phyloP scores from a whole-genome alignment of 2,113 vertebrate species.

The Struthio camelus region DNA sequence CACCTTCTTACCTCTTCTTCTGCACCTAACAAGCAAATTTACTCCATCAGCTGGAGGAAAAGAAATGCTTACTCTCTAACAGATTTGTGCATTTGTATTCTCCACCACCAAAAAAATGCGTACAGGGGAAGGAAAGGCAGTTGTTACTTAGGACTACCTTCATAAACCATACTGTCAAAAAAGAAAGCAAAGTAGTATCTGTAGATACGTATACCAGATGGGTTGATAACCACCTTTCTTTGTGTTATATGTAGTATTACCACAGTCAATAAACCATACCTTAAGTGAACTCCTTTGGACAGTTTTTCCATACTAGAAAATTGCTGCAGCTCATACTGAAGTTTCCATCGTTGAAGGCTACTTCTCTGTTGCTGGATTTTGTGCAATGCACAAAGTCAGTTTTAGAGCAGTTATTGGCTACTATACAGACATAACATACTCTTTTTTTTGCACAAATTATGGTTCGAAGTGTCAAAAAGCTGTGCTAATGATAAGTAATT shows the following conservation, averaged over 20 bases:
- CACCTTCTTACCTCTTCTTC: neutral
- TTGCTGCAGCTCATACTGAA: neutral
- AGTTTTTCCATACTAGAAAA: neutral
- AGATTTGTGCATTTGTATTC: neutral
- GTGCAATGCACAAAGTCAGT: neutral
- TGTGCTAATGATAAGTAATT: neutral
- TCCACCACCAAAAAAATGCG: rapidly evolving
- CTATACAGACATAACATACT: neutral
- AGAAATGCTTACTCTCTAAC: neutral
- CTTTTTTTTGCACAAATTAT: neutral
- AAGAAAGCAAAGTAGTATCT: neutral
- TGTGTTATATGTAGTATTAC: neutral
- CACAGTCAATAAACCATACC: neutral
- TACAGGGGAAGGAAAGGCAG: rapidly evolving
- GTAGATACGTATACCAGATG: neutral
- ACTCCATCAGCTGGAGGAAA: neutral
- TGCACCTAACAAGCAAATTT: neutral
- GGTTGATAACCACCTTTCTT: neutral
- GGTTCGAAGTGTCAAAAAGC: neutral
- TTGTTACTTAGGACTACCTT: neutral
- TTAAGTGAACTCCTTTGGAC: neutral
- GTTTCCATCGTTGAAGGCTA: neutral
- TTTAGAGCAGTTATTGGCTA: neutral
- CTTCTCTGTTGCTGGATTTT: neutral
- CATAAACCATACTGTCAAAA: neutral